Percentiles rank a stretch among this genome's conserved stretches.
phyloP scores from a whole-genome alignment of 2,888 invertebrate genomes.

The Metallyticus violacea region DNA sequence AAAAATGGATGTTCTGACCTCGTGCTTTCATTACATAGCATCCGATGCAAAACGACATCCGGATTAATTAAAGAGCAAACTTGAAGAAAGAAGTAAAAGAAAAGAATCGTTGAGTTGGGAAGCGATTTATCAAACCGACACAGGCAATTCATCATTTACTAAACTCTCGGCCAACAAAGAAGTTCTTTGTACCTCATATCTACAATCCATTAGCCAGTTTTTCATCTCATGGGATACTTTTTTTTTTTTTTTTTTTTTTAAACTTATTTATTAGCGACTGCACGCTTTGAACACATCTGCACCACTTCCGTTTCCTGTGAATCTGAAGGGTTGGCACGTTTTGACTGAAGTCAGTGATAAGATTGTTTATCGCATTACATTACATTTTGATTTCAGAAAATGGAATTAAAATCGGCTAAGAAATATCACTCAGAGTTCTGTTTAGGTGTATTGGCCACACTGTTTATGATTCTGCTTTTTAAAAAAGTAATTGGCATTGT shows the following conservation, averaged over 20 bases:
- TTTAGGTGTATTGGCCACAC: too few relatives aligned
- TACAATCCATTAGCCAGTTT: background rate
- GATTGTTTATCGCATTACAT: too few relatives aligned
- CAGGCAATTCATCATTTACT: background rate
- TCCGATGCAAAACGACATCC: background rate
- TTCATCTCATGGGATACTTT: background rate
- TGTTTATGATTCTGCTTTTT: too few relatives aligned
- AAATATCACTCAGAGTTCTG: too few relatives aligned
- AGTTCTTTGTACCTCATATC: background rate
- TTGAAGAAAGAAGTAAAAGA: background rate
- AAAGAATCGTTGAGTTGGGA: background rate
- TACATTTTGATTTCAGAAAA: too few relatives aligned
- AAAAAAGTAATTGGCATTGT: too few relatives aligned
- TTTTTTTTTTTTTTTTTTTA: background rate
- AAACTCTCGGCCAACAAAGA: background rate
- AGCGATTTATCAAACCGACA: background rate
- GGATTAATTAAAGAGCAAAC: background rate
- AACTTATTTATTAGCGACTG: background rate
- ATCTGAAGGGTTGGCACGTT: background rate
- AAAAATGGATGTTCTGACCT: background rate
- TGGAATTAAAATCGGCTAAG: too few relatives aligned
- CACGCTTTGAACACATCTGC: background rate
- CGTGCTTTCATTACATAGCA: background rate
- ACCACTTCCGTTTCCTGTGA: background rate
- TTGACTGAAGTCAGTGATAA: too few relatives aligned